Evolutionary conservation across 35 echinoderm and acorn worm species (phyloP).

Genomic region (Ophioderma brevispina): DNA sequence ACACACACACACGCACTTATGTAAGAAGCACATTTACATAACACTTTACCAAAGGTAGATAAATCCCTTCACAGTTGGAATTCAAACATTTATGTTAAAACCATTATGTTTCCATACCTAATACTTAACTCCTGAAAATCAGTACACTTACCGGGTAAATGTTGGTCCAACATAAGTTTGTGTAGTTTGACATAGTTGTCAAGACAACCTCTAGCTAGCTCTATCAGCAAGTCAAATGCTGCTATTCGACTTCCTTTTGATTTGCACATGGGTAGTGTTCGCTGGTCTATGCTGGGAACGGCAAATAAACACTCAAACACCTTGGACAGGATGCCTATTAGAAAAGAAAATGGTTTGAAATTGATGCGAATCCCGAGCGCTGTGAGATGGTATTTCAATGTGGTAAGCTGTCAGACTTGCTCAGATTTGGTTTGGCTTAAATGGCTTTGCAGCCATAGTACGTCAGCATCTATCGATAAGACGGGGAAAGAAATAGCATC

Average conservation of each 20-base stretch:
- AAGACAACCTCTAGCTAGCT: conserved; percentile 68
- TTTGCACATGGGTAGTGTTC: conserved; percentile 77
- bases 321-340: conserved; percentile 45
- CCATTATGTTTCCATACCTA: too few species aligned
- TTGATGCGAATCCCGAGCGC: too few species aligned
- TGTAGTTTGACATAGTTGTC: conserved; percentile 70
- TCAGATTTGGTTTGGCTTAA: conserved; percentile 7
- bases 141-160: conserved; percentile 73
- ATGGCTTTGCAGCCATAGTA: background rate
- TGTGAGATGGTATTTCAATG: too few species aligned
- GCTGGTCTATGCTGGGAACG: conserved; percentile 52
- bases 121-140: too few species aligned
- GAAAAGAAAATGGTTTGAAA: background rate
- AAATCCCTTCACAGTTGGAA: too few species aligned
- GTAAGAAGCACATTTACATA: too few species aligned
- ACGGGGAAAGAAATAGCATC: conserved; percentile 4
- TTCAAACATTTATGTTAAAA: too few species aligned
- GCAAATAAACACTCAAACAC: conserved; percentile 84
- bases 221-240: conserved; percentile 63
- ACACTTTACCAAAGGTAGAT: too few species aligned
- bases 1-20: too few species aligned
- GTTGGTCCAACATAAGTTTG: conserved; percentile 70
- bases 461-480: conserved; percentile 1
- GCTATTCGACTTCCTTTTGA: conserved; percentile 66
- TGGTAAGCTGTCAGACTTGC: too few species aligned